These are phyloP conservation scores for Drosophila koepferae DNA, from an alignment of 2,888 invertebrate genomes.

Conservation along the genomic window DNA sequence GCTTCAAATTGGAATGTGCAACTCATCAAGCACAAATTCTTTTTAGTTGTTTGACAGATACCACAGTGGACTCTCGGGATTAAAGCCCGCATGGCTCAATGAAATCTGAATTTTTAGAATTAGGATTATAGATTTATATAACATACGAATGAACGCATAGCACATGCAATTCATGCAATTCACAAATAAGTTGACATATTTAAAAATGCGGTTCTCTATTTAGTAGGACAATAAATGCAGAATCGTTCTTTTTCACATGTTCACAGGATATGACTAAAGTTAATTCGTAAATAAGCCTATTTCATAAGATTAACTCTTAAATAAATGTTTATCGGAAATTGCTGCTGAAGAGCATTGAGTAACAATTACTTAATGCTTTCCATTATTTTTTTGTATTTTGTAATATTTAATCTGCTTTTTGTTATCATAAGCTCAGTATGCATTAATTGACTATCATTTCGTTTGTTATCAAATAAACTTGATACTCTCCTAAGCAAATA, in stretches of 20 bases:
- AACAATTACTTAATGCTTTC: background rate
- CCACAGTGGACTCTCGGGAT: too few relatives aligned
- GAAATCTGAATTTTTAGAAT: background rate
- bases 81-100: background rate
- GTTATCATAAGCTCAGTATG: background rate
- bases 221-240: background rate
- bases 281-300: background rate
- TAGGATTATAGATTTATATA: background rate
- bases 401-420: background rate
- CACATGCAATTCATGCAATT: rapidly evolving
- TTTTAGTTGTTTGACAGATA: background rate
- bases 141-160: too few relatives aligned
- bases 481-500: constrained; percentile 14
- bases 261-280: background rate
- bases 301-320: background rate
- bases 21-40: constrained; percentile 26
- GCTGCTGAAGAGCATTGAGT: background rate
- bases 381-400: background rate
- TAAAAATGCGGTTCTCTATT: background rate
- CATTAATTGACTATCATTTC: background rate
- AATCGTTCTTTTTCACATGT: background rate
- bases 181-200: background rate
- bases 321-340: background rate
- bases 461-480: constrained; percentile 28
- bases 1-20: constrained; percentile 20